Evolutionary conservation across 2,888 invertebrate species (phyloP).

Genomic region (Acanthococcus lagerstroemiae): DNA sequence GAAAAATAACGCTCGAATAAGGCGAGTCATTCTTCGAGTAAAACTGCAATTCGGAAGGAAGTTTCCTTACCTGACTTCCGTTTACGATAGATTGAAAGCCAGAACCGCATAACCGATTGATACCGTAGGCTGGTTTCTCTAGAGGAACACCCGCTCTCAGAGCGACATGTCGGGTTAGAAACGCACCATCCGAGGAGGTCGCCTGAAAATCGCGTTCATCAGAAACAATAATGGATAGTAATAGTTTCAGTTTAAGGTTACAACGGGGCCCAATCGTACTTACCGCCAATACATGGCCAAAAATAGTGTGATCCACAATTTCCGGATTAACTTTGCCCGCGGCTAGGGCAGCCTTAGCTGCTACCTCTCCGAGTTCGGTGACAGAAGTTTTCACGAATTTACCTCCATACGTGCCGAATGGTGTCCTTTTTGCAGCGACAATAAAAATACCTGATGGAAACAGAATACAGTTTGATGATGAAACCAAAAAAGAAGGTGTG

Average conservation of each 20-base stretch:
- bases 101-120: constrained; percentile 93
- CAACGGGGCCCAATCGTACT: too few relatives aligned
- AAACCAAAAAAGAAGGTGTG: too few relatives aligned
- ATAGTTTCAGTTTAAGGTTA: constrained; percentile 33
- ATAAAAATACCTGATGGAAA: constrained; percentile 79
- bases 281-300: constrained; percentile 82
- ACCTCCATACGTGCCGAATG: constrained; percentile 92
- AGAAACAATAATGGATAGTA: not conserved
- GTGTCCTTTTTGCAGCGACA: constrained; percentile 91
- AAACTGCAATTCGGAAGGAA: not conserved
- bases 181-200: constrained; percentile 72
- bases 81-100: constrained; percentile 92
- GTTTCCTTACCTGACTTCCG: constrained; percentile 63
- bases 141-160: constrained; percentile 75
- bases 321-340: constrained; percentile 74
- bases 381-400: constrained; percentile 61
- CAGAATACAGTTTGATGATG: too few relatives aligned
- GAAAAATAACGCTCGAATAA: too few relatives aligned
- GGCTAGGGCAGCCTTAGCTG: constrained; percentile 66
- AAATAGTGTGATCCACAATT: constrained; percentile 73
- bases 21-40: too few relatives aligned
- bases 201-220: not conserved
- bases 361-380: constrained; percentile 70
- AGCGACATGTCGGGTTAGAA: constrained; percentile 77
- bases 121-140: constrained; percentile 70